Evolutionary conservation across 2,888 invertebrate species (phyloP).

Genomic region (Pterostichus niger): DNA sequence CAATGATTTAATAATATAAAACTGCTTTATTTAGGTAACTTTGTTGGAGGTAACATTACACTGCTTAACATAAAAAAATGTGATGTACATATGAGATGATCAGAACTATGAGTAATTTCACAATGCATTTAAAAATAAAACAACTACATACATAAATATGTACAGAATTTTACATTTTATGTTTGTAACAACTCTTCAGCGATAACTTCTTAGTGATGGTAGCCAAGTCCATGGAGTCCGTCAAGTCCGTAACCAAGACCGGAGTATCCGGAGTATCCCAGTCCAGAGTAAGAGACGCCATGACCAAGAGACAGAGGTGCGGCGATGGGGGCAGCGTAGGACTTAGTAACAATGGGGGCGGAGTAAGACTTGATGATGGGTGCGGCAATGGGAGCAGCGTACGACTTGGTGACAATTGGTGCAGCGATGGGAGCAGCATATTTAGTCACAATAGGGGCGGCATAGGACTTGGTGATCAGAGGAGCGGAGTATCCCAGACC

Average conservation of each 20-base stretch:
- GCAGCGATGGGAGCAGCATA: slow-evolving; percentile 12
- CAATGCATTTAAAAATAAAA: neutral
- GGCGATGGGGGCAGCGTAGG: slow-evolving; percentile 67
- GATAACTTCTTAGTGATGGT: slow-evolving; percentile 8
- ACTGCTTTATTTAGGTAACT: slow-evolving; percentile 26
- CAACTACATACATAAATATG: slow-evolving; percentile 25
- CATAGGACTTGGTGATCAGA: slow-evolving; percentile 35
- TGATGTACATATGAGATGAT: slow-evolving; percentile 41
- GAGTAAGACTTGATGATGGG: slow-evolving; percentile 52
- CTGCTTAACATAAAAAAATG: slow-evolving; percentile 35
- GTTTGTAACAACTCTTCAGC: neutral
- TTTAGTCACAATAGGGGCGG: neutral
- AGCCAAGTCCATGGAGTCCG: neutral
- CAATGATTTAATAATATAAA: slow-evolving; percentile 31
- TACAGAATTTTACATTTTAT: slow-evolving; percentile 26
- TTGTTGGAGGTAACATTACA: neutral
- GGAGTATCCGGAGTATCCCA: slow-evolving; percentile 64
- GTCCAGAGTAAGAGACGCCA: slow-evolving; percentile 61
- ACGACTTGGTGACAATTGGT: slow-evolving; percentile 27
- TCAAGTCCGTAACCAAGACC: slow-evolving; percentile 56
- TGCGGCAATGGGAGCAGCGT: slow-evolving; percentile 66
- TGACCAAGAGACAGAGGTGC: slow-evolving; percentile 67
- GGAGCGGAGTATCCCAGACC: slow-evolving; percentile 24
- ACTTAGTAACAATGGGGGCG: slow-evolving; percentile 62
- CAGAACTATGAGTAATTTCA: slow-evolving; percentile 23